Evolutionary conservation across 2,797 vertebrate species (phyloP).

Genomic region (Coranthus polyacanthus): DNA sequence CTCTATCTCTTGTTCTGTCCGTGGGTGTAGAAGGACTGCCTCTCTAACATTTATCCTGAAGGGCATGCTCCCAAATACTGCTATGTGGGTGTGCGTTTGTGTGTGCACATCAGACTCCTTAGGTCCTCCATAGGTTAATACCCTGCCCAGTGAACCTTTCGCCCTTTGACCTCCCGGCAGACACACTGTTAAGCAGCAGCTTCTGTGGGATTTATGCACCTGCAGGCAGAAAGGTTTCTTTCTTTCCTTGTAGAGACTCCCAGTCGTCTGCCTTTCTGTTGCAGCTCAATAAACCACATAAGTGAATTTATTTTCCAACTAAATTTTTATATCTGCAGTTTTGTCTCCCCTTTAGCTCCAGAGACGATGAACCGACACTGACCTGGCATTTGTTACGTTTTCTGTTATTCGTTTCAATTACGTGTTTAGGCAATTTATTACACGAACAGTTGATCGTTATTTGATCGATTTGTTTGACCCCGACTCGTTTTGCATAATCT

Average conservation of each 20-base stretch:
- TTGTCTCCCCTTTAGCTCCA: too few species aligned
- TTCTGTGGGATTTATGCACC: slow-evolving; percentile 29
- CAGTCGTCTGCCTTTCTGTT: neutral
- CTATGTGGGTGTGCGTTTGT: slow-evolving; percentile 46
- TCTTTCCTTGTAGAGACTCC: slow-evolving; percentile 20
- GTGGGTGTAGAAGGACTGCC: too few species aligned
- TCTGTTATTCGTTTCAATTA: too few species aligned
- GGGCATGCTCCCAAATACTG: slow-evolving; percentile 46
- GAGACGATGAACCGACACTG: too few species aligned
- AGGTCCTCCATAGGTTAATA: slow-evolving; percentile 45
- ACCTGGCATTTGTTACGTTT: too few species aligned
- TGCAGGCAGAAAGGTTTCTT: slow-evolving; percentile 7
- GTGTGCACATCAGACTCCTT: slow-evolving; percentile 14
- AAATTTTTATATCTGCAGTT: neutral
- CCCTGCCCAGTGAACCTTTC: slow-evolving; percentile 36
- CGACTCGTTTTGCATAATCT: too few species aligned
- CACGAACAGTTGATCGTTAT: too few species aligned
- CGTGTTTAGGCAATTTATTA: too few species aligned
- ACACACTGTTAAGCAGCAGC: slow-evolving; percentile 4
- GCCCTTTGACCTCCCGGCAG: slow-evolving; percentile 49
- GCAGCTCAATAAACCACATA: slow-evolving; percentile 6
- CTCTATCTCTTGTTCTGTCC: slow-evolving; percentile 40
- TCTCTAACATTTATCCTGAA: slow-evolving; percentile 55
- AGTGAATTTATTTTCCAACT: slow-evolving; percentile 25
- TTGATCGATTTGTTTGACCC: too few species aligned